Evolutionary conservation across 30 jellyfish, hydroid and myxozoan species (phyloP), one percentile per base, ranked within the genome.

Genomic region (Aurelia aurita complex sp. Pacific): DNA sequence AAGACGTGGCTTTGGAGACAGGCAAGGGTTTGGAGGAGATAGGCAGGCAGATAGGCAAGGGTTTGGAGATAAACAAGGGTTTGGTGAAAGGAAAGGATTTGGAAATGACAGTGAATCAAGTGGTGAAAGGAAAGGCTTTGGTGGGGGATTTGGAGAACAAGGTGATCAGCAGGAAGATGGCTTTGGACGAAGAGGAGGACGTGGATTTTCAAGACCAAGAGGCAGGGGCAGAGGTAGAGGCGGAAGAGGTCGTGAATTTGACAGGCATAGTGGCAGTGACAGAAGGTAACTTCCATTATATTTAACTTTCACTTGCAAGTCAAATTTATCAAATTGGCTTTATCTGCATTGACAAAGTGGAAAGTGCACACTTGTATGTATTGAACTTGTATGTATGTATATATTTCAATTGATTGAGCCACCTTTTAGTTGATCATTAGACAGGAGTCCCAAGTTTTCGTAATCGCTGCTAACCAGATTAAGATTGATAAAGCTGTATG

Each of bases 181-280:
- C 38, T 67, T 77, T 77, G 90, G 90, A 33, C 57, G 90, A 38
- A 9, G 83, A 38, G 97, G 89, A 5, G 87, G 96, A 23, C 63
- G 85, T 67, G 87, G 91, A 61, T 77, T 64, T 43, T 90, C 93
- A 74, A 62, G 98, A 43, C 92, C 97, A 8, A 82, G 99, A 61
- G 92, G 97, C n/a, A 79, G 99, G 51, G 92, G 95, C 12, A 87
- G 99, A 6, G 88, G 97, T 10, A 68, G 97, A 10, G 91, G 96
- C 32, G 88, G 89, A n/a, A 63, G 99, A 80, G 97, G 97, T 52
- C 88, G 99, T n/a, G 99, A 94, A 69, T 94, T 83, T 76, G 99
- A 94, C 88, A 79, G 99, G 53, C 91, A 94, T 69, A 94, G 99
- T 85, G 99, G 99, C 23, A 94, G 97, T 76, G 96, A 88, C 84